Base-by-base conservation (phyloP, 2,113 vertebrate genomes). In the Argyrosomus japonicus region DNA sequence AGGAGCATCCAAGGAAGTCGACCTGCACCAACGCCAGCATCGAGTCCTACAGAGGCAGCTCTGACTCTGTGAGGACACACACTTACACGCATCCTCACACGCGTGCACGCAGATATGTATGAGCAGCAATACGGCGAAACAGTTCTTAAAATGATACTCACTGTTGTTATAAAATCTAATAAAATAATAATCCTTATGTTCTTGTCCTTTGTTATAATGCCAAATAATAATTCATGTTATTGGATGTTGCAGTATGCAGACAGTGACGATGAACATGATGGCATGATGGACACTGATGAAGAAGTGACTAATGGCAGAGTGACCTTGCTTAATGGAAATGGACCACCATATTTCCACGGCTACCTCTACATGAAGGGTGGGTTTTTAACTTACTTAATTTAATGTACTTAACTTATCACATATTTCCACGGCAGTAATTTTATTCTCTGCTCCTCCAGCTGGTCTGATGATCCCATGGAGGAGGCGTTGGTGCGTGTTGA, bases 331-430 rank as follows among this genome's bases (percentile, higher is more conserved):
- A 97, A 96, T 27, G 97, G 97, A 45, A 96, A 96, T 2, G 97
- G 96, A 5, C 96, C 97, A 0, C 96, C 97, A 0, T 98, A 98
- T 92, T 98, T 98, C 93, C 97, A 98, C 75, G 96, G 97, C 75
- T 98, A 97, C 90, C 97, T 98, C 73, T 97, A 97, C 88, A 98
- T 98, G 97, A 98, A 98, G 77, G 97, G 97, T 97, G 77, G 83
- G 92, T 54, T 14, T n/a, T 11, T 29, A 27, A 14, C 14, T 25
- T 13, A 3, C 13, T 47, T 4, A 14, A 47, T 14, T 47, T 23
- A 27, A 14, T 4, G 17, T 13, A 5, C 13, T 14, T 14, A 14
- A 47, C 14, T 47, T 40, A 12, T 25, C 53, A 5, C 6, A 8
- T 23, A 10, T 56, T 76, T 64, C 18, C 3, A 43, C 18, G 18